Conservation (phyloP, 2,797 vertebrate genomes). For the Artibeus lituratus region DNA sequence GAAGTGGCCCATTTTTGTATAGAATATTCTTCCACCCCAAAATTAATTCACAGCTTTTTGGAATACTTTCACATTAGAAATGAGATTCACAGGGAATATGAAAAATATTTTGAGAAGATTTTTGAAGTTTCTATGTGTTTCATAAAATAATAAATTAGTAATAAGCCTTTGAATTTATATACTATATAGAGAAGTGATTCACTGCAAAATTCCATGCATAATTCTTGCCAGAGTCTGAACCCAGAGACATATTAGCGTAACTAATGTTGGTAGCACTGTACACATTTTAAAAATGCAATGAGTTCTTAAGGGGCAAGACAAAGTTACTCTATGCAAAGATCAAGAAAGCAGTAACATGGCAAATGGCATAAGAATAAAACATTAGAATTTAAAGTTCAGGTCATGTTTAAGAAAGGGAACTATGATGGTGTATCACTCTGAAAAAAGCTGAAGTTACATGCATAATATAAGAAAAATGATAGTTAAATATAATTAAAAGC, state of each 20-base stretch:
- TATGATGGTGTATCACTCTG: neutral
- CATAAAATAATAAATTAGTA: neutral
- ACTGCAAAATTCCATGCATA: neutral
- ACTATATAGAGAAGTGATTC: neutral
- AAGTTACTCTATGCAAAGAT: slow-evolving; percentile 66
- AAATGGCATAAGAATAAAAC: slow-evolving; percentile 46
- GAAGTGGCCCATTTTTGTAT: neutral
- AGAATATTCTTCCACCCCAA: neutral
- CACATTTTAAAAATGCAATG: slow-evolving; percentile 1
- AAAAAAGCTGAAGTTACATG: neutral
- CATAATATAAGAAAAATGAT: neutral
- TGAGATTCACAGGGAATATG: neutral
- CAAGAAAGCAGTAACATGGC: slow-evolving; percentile 50
- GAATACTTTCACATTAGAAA: neutral
- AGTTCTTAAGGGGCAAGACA: slow-evolving; percentile 26
- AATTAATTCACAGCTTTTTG: neutral
- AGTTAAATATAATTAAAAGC: neutral
- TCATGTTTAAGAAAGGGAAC: neutral
- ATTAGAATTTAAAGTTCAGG: slow-evolving; percentile 40
- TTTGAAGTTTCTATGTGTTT: neutral
- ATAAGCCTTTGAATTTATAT: neutral
- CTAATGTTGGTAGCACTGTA: neutral
- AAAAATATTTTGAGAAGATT: neutral
- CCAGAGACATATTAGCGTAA: neutral
- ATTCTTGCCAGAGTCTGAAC: neutral